Base-by-base conservation (phyloP, 2,797 vertebrate genomes). In the Chaetodon trifasciatus region DNA sequence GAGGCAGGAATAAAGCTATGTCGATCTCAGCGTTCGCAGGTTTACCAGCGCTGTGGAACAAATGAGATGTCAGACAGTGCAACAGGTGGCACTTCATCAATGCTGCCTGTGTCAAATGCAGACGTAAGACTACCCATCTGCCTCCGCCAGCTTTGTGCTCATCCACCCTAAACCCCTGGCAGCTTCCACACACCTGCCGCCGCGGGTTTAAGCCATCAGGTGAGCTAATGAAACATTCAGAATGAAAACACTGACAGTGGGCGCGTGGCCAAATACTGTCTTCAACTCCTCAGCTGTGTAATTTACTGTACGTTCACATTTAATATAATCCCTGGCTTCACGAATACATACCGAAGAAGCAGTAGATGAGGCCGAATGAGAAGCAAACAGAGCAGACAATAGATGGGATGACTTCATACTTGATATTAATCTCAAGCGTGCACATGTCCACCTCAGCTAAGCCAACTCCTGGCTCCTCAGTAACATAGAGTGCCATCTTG, bases 351-450 rank as follows among this genome's bases (percentile, higher is more conserved):
- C 97, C 97, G 0, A 97, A 95, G 84, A 97, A 97, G 86, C 96
- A 96, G 92, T 97, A 97, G 92, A 97, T 90, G 85, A 97, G 88
- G 66, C 97, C 96, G 52, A 98, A 94, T 58, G 95, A 89, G 74
- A 96, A 94, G 90, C 96, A 96, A 65, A 96, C 88, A 15, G 94
- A 93, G 91, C 95, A 96, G 83, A 96, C 92, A n/a, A 95, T 81
- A 10, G 95, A 92, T 0, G 97, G 96, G 72, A 96, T 85, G 84
- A 96, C 84, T 58, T 97, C 96, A 84, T 95, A 93, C 55, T 89
- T 92, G 58, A 91, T 91, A 61, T 94, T 93, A 32, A 94, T 91
- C 87, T 95, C 92, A 46, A 95, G 88, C 40, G 78, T 85, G 69
- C 97, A 97, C 46, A 83, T 91, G 71, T 95, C 88, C 86, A 71